Evolutionary conservation across 2,888 invertebrate species (phyloP).

Genomic region (Papilio protenor): DNA sequence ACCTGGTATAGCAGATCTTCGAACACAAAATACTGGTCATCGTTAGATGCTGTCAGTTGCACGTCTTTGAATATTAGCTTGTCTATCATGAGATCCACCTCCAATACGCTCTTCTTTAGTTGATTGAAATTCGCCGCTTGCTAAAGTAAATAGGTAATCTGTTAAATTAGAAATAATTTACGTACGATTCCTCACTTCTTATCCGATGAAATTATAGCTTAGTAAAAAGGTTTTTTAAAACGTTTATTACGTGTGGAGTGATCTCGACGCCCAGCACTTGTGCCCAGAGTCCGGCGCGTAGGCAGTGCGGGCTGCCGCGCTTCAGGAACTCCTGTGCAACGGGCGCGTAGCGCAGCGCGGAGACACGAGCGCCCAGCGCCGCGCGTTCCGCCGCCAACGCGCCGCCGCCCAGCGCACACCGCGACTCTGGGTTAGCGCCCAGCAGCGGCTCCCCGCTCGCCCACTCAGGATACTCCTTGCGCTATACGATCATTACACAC

Average conservation of each 20-base stretch:
- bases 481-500: conserved; percentile 73
- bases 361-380: conserved; percentile 90
- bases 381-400: conserved; percentile 88
- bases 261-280: conserved; percentile 93
- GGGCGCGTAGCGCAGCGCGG: conserved; percentile 92
- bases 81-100: conserved; percentile 96
- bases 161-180: background rate
- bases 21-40: conserved; percentile 99
- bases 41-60: conserved; percentile 97
- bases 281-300: conserved; percentile 93
- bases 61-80: conserved; percentile 98
- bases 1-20: conserved; percentile 98
- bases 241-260: conserved; percentile 83
- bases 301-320: conserved; percentile 90
- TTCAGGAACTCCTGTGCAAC: conserved; percentile 96
- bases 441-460: conserved; percentile 90
- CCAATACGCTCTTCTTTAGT: conserved; percentile 91
- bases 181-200: background rate
- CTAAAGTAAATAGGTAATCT: conserved; percentile 71
- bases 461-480: conserved; percentile 89
- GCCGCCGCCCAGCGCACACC: conserved; percentile 80
- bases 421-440: conserved; percentile 87
- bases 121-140: conserved; percentile 90
- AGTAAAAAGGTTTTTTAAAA: background rate
- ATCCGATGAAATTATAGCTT: background rate